Evolutionary conservation across 2,797 vertebrate genomes (phyloP).

Genomic region (Okamejei kenojei): DNA sequence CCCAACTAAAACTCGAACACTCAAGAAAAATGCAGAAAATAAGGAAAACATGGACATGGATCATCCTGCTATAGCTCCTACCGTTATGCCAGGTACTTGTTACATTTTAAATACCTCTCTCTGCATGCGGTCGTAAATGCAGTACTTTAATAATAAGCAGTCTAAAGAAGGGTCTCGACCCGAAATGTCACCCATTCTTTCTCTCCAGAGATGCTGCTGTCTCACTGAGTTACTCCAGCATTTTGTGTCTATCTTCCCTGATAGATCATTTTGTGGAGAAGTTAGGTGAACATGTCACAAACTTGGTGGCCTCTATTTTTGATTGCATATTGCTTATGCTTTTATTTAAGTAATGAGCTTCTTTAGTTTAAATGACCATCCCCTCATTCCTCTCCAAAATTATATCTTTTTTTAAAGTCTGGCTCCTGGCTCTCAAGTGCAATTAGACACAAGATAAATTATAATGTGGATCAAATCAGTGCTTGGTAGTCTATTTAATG

Average conservation of each 20-base stretch:
- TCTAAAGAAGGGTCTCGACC: too few relatives aligned
- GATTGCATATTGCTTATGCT: not conserved
- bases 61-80: constrained; percentile 63
- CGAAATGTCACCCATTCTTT: too few relatives aligned
- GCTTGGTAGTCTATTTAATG: not conserved
- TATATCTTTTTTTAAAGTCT: not conserved
- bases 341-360: not conserved
- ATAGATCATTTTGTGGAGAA: not conserved
- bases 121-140: not conserved
- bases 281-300: not conserved
- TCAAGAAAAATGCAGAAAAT: constrained; percentile 91
- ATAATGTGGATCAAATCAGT: not conserved
- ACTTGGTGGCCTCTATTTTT: too few relatives aligned
- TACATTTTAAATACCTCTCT: constrained; percentile 35
- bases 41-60: constrained; percentile 89
- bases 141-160: too few relatives aligned
- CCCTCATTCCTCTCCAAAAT: not conserved
- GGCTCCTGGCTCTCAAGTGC: too few relatives aligned
- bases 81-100: constrained; percentile 78
- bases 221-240: too few relatives aligned
- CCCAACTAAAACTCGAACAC: constrained; percentile 83
- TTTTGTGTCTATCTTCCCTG: too few relatives aligned
- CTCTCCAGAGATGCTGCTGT: too few relatives aligned
- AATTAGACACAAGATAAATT: not conserved
- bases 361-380: not conserved